Base-by-base conservation (phyloP, 1,140 invertebrate species). In the Apis cerana region DNA sequence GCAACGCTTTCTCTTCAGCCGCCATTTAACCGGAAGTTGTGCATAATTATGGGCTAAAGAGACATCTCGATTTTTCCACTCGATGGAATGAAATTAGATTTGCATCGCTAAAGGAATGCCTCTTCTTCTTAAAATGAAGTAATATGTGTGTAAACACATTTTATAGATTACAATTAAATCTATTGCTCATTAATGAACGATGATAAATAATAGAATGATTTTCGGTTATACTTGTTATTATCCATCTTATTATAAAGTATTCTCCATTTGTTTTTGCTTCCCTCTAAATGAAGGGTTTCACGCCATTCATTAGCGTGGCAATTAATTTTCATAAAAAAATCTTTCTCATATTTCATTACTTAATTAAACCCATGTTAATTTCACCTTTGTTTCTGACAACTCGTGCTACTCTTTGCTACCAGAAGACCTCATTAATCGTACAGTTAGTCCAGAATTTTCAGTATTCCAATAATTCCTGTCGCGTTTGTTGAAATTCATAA, bases 351-450 rank as follows among this genome's bases (percentile, higher is more conserved):
- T 71, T 71, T 71, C 23, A 71, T 56, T 56, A 71, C 69, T 56
- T 71, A 71, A 71, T 71, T 71, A 71, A 27, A 71, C 48, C 11
- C 17, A 27, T 19, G 69, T 71, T 71, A 71, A 56, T 71, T 71
- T 71, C 69, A 56, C 69, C 69, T 54, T 54, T 71, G 69, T 71
- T 71, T 71, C 69, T 71, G 52, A 71, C 69, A 71, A 50, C 69
- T 71, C 27, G 69, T 56, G 43, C 27, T 56, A 71, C 52, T 71
- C 52, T 21, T 19, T 21, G 52, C 4, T 5, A 54, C 52, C 69
- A 56, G 52, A 33, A 43, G 33, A 71, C 23, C 23, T 71, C 69
- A 71, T 71, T 71, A 71, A 71, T 71, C 52, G 69, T 27, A 27
- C 69, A 50, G 48, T 70, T 70, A 21, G n/a, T 11, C 48, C 50